Evolutionary conservation across 2,113 vertebrate species (phyloP).

Genomic region (Poeciliopsis prolifica): DNA sequence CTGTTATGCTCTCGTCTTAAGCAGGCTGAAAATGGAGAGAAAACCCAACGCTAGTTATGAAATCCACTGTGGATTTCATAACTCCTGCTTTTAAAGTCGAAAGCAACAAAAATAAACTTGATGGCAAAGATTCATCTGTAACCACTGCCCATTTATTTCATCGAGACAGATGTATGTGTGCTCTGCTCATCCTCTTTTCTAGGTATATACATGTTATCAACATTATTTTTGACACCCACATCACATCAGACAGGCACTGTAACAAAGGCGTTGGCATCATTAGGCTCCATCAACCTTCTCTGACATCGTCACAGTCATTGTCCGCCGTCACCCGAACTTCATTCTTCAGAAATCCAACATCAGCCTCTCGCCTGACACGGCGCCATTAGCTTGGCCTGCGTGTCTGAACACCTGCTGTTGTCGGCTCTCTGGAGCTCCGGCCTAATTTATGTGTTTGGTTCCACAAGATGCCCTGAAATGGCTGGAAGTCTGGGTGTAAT

Average conservation of each 20-base stretch:
- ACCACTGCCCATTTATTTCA: slow-evolving; percentile 38
- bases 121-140: not conserved
- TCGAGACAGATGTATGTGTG: not conserved
- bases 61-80: not conserved
- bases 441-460: slow-evolving; percentile 56
- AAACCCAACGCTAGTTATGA: not conserved
- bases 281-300: slow-evolving; percentile 37
- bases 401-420: slow-evolving; percentile 44
- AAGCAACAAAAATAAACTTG: too few relatives aligned
- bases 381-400: slow-evolving; percentile 23
- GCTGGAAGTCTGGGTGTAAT: slow-evolving; percentile 7
- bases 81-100: too few relatives aligned
- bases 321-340: slow-evolving; percentile 25
- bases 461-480: slow-evolving; percentile 31
- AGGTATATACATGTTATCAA: not conserved
- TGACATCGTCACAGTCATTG: slow-evolving; percentile 37
- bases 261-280: slow-evolving; percentile 32
- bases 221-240: slow-evolving; percentile 4
- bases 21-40: not conserved
- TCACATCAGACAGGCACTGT: slow-evolving; percentile 15
- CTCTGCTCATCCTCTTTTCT: not conserved
- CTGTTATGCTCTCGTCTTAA: not conserved
- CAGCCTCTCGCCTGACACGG: slow-evolving; percentile 20
- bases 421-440: slow-evolving; percentile 14
- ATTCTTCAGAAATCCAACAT: slow-evolving; percentile 44